A percentile compares a stretch with the other conserved stretches of the same genome.
Conservation (phyloP, 1,140 invertebrate species). For the Drosophila obscura region DNA sequence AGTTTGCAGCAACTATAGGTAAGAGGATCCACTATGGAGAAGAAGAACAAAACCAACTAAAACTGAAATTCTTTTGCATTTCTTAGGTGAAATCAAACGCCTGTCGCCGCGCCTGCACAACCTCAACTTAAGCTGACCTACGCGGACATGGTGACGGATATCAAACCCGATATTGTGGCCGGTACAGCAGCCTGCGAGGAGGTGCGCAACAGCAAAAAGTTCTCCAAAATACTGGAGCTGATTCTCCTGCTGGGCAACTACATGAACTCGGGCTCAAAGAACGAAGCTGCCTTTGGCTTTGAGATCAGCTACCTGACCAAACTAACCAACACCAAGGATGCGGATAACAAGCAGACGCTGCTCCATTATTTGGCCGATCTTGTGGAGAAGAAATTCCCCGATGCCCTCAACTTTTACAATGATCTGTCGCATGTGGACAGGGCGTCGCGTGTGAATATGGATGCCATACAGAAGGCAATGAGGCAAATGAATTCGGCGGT, state of each 20-base stretch:
- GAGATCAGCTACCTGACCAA: slow-evolving; percentile 98
- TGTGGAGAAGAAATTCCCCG: slow-evolving; percentile 94
- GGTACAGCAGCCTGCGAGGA: slow-evolving; percentile 98
- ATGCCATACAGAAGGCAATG: slow-evolving; percentile 93
- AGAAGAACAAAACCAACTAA: background rate
- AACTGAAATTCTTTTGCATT: background rate
- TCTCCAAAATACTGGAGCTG: slow-evolving; percentile 94
- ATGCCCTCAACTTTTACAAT: slow-evolving; percentile 92
- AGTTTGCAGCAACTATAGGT: slow-evolving; percentile 96
- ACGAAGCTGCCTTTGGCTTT: slow-evolving; percentile 97
- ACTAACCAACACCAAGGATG: slow-evolving; percentile 96
- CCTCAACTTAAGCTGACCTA: slow-evolving; percentile 92
- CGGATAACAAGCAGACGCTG: slow-evolving; percentile 96
- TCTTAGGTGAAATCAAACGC: slow-evolving; percentile 90
- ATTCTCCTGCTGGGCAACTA: slow-evolving; percentile 96
- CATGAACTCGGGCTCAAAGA: slow-evolving; percentile 97
- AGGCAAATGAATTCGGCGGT: slow-evolving; percentile 94
- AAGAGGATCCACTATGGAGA: background rate
- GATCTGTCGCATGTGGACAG: slow-evolving; percentile 94
- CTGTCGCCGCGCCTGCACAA: slow-evolving; percentile 94
- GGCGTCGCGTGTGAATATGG: slow-evolving; percentile 93
- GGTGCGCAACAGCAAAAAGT: slow-evolving; percentile 94
- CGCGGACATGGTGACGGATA: slow-evolving; percentile 92
- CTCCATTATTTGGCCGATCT: slow-evolving; percentile 96
- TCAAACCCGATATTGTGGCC: slow-evolving; percentile 97